A percentile compares a stretch with the other conserved stretches of the same genome.
These are phyloP conservation scores for Pteropus alecto DNA, from an alignment of 2,113 vertebrate genomes.

Conservation along the genomic window DNA sequence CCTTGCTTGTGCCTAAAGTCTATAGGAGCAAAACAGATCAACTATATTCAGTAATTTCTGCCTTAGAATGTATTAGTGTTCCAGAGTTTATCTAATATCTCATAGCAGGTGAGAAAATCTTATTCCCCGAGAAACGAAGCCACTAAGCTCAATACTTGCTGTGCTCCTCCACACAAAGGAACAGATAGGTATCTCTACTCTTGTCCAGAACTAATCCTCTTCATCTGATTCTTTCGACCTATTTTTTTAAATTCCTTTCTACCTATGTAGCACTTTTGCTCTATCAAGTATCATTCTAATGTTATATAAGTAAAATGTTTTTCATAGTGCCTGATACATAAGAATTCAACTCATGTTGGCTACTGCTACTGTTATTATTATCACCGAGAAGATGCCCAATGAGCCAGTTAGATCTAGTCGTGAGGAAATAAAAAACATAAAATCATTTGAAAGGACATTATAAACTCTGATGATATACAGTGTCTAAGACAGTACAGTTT, in stretches of 20 bases:
- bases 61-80: no score
- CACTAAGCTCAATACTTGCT: neutral
- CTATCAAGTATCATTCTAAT: neutral
- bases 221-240: neutral
- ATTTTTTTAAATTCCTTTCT: neutral
- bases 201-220: neutral
- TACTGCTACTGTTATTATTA: neutral
- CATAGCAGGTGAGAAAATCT: neutral
- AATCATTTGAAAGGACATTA: neutral
- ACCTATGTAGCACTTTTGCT: neutral
- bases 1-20: neutral
- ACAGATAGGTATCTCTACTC: neutral
- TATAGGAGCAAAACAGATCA: neutral
- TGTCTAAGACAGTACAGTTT: neutral
- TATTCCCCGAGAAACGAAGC: neutral
- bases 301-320: neutral
- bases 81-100: neutral
- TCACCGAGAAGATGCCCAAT: neutral
- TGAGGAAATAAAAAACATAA: neutral
- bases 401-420: neutral
- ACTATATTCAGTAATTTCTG: neutral
- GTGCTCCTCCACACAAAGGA: neutral
- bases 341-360: neutral
- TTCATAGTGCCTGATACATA: neutral
- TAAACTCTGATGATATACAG: neutral